phyloP scores from a whole-genome alignment of 2,113 vertebrate genomes.

The Phyllopteryx taeniolatus region DNA sequence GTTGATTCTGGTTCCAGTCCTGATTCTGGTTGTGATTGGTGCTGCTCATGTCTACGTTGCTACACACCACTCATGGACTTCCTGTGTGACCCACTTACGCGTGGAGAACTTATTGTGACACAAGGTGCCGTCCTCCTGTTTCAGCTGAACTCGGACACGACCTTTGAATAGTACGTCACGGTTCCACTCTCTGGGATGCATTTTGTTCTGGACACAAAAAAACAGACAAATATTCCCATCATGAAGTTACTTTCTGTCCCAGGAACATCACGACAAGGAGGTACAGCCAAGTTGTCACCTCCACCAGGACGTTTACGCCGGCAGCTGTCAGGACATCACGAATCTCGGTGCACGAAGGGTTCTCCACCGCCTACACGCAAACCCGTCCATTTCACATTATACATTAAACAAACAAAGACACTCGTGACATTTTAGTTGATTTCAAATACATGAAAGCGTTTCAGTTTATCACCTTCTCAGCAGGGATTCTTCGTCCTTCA shows the following conservation, averaged over 20 bases:
- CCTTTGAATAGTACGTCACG: constrained; percentile 89
- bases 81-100: constrained; percentile 73
- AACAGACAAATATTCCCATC: neutral
- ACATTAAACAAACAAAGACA: neutral
- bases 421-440: neutral
- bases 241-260: too few species aligned
- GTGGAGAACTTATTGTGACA: constrained; percentile 86
- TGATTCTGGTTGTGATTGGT: neutral
- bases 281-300: constrained; percentile 55
- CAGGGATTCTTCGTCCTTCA: constrained; percentile 88
- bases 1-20: neutral
- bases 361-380: constrained; percentile 85
- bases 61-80: neutral
- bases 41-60: neutral
- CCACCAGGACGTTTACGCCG: constrained; percentile 85
- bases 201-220: constrained; percentile 74
- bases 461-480: constrained; percentile 80
- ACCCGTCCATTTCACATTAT: neutral
- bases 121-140: constrained; percentile 83
- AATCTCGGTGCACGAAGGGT: constrained; percentile 92
- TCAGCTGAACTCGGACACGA: constrained; percentile 88
- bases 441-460: neutral
- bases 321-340: constrained; percentile 86
- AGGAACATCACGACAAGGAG: neutral
- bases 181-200: constrained; percentile 96